Evolutionary conservation across 1,140 invertebrate genomes (phyloP).

Genomic region (Hyposmocoma kahamanoa): DNA sequence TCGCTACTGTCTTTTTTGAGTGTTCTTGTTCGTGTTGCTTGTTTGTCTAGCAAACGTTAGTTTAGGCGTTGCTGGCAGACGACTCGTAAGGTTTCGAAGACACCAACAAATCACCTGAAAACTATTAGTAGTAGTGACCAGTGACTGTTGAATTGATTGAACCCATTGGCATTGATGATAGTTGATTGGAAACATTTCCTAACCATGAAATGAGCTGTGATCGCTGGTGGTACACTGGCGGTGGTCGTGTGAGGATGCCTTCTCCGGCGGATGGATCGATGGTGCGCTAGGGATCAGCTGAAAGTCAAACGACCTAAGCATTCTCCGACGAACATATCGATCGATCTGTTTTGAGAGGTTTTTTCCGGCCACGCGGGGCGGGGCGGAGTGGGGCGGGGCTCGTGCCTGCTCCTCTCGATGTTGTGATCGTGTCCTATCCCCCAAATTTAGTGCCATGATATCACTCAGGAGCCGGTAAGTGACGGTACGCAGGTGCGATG

Average conservation of each 20-base stretch:
- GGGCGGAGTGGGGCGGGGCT: constrained; percentile 42
- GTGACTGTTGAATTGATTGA: too few species aligned
- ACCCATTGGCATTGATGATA: too few species aligned
- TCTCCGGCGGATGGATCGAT: not conserved
- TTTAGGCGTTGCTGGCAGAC: too few species aligned
- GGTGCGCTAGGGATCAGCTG: constrained; percentile 1
- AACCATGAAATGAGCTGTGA: not conserved
- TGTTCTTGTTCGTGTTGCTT: too few species aligned
- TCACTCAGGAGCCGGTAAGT: too few species aligned
- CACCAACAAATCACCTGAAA: too few species aligned
- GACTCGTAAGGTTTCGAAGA: too few species aligned
- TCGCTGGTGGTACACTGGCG: not conserved
- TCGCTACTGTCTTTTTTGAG: not conserved
- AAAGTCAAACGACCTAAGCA: constrained; percentile 25
- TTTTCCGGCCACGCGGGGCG: constrained; percentile 33
- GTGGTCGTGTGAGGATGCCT: not conserved
- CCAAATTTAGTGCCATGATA: too few species aligned
- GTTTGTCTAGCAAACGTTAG: too few species aligned
- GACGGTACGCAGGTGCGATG: not conserved
- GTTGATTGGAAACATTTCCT: too few species aligned
- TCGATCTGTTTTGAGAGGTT: constrained; percentile 65
- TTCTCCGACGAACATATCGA: constrained; percentile 46
- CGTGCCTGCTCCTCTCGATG: constrained; percentile 37
- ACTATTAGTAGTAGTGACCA: too few species aligned
- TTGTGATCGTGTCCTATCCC: constrained; percentile 10